phyloP scores from a whole-genome alignment of 2,888 invertebrate genomes.

The Perdita meconis region DNA sequence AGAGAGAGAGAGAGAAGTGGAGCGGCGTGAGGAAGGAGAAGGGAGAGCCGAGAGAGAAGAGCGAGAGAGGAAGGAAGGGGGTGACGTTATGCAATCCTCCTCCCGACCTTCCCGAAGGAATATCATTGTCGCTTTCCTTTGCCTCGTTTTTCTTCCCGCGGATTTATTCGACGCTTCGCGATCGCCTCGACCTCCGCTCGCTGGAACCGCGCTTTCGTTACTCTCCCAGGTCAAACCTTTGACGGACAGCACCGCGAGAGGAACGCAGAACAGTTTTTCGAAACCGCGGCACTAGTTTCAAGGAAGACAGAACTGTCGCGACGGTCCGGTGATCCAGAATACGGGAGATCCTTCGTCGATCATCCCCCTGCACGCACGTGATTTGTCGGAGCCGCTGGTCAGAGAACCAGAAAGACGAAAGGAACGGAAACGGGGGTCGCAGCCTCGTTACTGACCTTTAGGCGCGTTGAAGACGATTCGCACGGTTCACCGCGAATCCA shows the following conservation, averaged over 20 bases:
- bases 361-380: background rate
- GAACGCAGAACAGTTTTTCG: too few species aligned
- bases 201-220: too few species aligned
- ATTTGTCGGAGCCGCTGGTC: too few species aligned
- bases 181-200: background rate
- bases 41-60: constrained; percentile 11
- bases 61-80: constrained; percentile 21
- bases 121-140: constrained; percentile 56
- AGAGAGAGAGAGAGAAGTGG: constrained; percentile 17
- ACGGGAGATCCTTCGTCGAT: too few species aligned
- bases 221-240: too few species aligned
- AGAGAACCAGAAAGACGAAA: too few species aligned
- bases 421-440: background rate
- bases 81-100: constrained; percentile 70
- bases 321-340: too few species aligned
- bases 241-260: background rate
- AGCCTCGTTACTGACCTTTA: constrained; percentile 60
- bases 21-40: constrained; percentile 17
- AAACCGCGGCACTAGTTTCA: too few species aligned
- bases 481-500: constrained; percentile 25
- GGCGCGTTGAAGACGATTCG: background rate
- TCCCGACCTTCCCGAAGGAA: constrained; percentile 69
- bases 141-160: constrained; percentile 9
- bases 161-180: constrained; percentile 24
- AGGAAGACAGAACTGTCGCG: too few species aligned